Base-by-base conservation (phyloP, 2,113 vertebrate genomes). In the Paraplagusia blochii region DNA sequence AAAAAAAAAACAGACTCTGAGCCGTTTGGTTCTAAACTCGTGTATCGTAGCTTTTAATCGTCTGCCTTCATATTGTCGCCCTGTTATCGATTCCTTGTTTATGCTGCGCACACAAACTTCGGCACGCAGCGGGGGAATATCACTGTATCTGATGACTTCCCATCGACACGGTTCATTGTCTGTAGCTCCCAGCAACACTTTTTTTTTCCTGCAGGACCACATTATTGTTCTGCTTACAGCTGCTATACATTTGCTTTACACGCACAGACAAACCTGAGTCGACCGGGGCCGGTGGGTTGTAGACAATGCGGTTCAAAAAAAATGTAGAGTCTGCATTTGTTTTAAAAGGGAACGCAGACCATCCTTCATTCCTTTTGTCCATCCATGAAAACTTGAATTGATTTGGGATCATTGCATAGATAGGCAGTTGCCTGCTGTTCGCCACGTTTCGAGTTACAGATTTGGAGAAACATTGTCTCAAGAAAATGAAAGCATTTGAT, bases 351-450 rank as follows among this genome's bases (percentile, higher is more conserved):
- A 74, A 81, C 80, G 67, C 55, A 65, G 51, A 82, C 58, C 69
- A 82, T 80, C 66, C 79, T 75, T 84, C 76, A 71, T 88, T 81
- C 79, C 69, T 69, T 85, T 87, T 83, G 81, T 84, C 71, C 70
- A 14, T 78, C 58, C 53, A 73, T 52, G 55, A 55, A 79, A 77
- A 79, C 63, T 58, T 68, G 58, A 46, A 83, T 88, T 72, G 79
- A 85, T 84, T 71, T 76, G 65, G 80, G 69, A 85, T 83, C 72
- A 81, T 84, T 83, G 70, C 64, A 66, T 81, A 76, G 81, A 85
- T 84, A 71, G 74, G 63, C 77, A 34, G 62, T 72, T 71, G 55
- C 63, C 72, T 58, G 50, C 69, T 71, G 53, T 70, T 55, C 74
- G 69, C 64, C 63, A 44, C 34, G 18, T 36, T 39, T 80, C 42